These are phyloP conservation scores for Drosophila picticornis DNA, from an alignment of 2,888 invertebrate species.

Conservation along the genomic window DNA sequence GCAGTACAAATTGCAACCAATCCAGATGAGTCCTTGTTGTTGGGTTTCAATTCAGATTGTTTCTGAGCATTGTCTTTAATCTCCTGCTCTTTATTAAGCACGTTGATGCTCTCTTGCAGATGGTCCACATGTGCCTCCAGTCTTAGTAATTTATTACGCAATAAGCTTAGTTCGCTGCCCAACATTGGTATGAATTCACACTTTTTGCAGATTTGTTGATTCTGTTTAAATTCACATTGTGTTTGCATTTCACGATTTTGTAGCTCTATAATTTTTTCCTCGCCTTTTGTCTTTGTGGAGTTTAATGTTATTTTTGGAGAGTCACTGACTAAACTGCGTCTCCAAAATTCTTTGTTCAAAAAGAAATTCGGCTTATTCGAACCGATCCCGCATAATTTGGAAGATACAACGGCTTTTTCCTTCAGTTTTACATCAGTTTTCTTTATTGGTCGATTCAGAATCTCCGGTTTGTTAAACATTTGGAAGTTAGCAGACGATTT, in stretches of 20 bases:
- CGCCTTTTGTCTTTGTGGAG: background rate
- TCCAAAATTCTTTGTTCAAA: background rate
- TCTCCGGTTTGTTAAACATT: background rate
- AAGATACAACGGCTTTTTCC: background rate
- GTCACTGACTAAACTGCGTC: background rate
- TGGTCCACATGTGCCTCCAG: slow-evolving; percentile 1
- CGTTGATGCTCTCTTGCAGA: background rate
- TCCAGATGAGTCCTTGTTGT: background rate
- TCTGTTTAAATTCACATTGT: background rate
- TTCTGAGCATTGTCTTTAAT: background rate
- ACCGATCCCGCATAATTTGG: background rate
- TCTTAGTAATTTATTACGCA: background rate
- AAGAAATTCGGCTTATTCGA: background rate
- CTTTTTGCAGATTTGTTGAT: background rate
- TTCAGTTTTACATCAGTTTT: too few relatives aligned
- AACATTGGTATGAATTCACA: background rate
- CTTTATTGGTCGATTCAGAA: background rate
- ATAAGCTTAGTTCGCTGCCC: background rate
- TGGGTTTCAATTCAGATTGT: background rate
- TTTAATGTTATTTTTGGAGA: background rate
- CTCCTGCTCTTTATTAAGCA: fast-evolving
- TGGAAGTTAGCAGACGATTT: background rate
- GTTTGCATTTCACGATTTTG: background rate
- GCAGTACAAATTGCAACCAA: background rate
- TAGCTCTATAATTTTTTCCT: background rate